phyloP scores from a whole-genome alignment of 2,888 invertebrate genomes.

The Andrena bicolor region DNA sequence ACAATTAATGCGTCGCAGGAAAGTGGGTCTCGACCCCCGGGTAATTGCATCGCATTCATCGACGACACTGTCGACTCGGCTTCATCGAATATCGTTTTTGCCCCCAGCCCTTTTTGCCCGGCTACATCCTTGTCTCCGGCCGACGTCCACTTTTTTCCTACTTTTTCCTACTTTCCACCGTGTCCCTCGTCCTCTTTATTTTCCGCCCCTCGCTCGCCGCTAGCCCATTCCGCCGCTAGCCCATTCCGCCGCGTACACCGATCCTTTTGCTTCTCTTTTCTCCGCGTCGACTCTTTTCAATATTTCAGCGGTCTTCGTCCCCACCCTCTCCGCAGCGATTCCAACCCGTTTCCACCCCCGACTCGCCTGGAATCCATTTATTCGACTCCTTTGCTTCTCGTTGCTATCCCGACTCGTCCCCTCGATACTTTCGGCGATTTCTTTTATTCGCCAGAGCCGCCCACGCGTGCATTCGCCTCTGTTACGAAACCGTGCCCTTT shows the following conservation, averaged over 20 bases:
- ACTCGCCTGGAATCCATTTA: background rate
- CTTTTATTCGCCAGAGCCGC: background rate
- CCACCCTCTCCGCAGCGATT: background rate
- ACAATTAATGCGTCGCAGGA: slow-evolving; percentile 67
- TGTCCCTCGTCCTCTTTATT: background rate
- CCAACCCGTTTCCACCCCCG: background rate
- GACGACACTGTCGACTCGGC: slow-evolving; percentile 20
- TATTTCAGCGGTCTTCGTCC: slow-evolving; percentile 30
- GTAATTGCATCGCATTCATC: slow-evolving; percentile 72
- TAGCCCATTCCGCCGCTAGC: too few relatives aligned
- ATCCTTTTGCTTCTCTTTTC: slow-evolving; percentile 10
- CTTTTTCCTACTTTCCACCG: background rate
- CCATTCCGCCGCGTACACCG: background rate
- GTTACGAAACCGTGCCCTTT: too few relatives aligned
- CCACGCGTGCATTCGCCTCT: too few relatives aligned
- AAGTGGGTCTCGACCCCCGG: slow-evolving; percentile 63
- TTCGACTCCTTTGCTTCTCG: background rate
- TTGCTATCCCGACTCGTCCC: background rate
- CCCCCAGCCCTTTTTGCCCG: slow-evolving; percentile 2
- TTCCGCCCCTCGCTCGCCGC: background rate
- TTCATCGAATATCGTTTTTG: slow-evolving; percentile 39
- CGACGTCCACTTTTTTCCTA: background rate
- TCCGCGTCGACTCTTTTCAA: slow-evolving; percentile 30
- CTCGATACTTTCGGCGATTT: background rate
- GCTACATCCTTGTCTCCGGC: background rate